A percentile compares a stretch with the other conserved stretches of the same genome.
Conservation (phyloP, 2,888 invertebrate species). For the Eupithecia exiguata region DNA sequence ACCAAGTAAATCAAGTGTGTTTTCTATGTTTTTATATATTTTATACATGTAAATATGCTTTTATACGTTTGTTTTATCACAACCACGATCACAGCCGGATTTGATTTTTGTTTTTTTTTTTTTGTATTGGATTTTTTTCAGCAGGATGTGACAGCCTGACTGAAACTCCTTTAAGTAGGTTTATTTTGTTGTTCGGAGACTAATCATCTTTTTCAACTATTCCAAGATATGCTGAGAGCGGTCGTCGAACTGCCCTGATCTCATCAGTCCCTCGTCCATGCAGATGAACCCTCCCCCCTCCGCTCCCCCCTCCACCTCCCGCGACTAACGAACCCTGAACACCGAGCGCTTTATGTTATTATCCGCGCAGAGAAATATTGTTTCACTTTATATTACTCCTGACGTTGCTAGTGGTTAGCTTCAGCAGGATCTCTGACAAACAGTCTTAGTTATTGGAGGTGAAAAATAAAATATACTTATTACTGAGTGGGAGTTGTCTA, state of each 20-base stretch:
- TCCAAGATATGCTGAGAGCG: slow-evolving; percentile 22
- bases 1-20: background rate
- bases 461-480: background rate
- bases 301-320: slow-evolving; percentile 24
- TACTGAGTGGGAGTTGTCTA: background rate
- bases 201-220: background rate
- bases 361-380: slow-evolving; percentile 30
- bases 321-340: slow-evolving; percentile 49
- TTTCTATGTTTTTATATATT: background rate
- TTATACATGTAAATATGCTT: background rate
- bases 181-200: background rate
- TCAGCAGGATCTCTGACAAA: slow-evolving; percentile 3
- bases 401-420: background rate
- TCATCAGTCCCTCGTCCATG: slow-evolving; percentile 52
- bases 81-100: too few species aligned
- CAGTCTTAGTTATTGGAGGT: background rate
- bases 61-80: too few species aligned
- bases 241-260: slow-evolving; percentile 51
- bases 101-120: too few species aligned
- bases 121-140: too few species aligned
- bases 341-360: slow-evolving; percentile 36
- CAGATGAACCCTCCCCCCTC: slow-evolving; percentile 49
- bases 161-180: background rate
- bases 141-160: too few species aligned
- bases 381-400: slow-evolving; percentile 23